These are phyloP conservation scores for Thecophora atra DNA, from an alignment of 2,888 invertebrate genomes.

Conservation along the genomic window DNA sequence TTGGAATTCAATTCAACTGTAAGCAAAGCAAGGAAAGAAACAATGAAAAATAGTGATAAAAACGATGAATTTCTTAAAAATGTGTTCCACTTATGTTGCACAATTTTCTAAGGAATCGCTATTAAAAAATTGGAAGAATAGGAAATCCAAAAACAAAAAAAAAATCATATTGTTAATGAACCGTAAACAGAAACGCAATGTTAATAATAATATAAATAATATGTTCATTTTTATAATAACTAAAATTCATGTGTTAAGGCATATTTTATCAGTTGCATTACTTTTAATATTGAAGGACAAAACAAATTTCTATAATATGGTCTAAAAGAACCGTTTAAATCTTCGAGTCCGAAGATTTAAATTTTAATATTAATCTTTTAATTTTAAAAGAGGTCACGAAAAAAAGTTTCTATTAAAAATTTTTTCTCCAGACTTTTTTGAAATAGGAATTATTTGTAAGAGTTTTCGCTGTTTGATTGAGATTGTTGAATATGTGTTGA, in stretches of 20 bases:
- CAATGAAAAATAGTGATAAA: background rate
- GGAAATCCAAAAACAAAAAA: slow-evolving; percentile 12
- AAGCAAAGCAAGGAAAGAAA: slow-evolving; percentile 3
- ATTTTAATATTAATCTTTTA: too few species aligned
- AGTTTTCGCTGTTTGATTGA: too few species aligned
- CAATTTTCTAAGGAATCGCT: slow-evolving; percentile 24
- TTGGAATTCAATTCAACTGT: background rate
- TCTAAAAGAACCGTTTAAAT: too few species aligned
- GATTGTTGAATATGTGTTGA: too few species aligned
- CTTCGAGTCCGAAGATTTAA: too few species aligned
- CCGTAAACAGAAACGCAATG: background rate
- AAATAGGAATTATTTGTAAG: too few species aligned
- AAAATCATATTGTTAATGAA: too few species aligned
- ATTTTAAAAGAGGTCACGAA: too few species aligned
- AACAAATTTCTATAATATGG: too few species aligned
- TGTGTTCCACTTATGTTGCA: slow-evolving; percentile 34
- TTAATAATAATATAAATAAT: too few species aligned
- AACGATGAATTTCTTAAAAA: slow-evolving; percentile 10
- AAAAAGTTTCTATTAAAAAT: too few species aligned
- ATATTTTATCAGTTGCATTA: background rate
- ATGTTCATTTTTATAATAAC: background rate
- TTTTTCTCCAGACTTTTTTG: too few species aligned
- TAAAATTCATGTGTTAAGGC: background rate
- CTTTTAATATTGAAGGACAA: background rate
- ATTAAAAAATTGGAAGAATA: slow-evolving; percentile 18